These are phyloP conservation scores for Lophochroa leadbeateri DNA, from an alignment of 2,113 vertebrate species.

Conservation along the genomic window DNA sequence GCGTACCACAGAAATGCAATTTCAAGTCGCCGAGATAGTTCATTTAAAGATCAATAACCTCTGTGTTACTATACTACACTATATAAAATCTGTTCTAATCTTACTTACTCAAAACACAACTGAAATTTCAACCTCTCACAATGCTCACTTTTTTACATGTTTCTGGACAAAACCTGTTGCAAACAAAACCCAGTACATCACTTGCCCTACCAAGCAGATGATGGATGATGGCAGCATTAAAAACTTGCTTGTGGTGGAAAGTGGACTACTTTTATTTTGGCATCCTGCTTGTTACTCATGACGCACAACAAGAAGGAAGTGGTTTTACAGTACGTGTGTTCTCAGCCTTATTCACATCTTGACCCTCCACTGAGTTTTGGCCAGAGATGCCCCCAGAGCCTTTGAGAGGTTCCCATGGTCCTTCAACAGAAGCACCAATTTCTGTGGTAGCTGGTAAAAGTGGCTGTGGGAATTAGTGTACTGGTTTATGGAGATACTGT, in stretches of 20 bases:
- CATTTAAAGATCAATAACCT: neutral
- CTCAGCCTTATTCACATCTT: neutral
- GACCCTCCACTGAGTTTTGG: neutral
- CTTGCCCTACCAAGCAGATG: neutral
- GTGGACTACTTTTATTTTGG: slow-evolving; percentile 2
- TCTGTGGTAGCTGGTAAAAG: neutral
- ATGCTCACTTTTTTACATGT: neutral
- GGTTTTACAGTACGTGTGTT: slow-evolving; percentile 27
- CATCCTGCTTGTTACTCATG: neutral
- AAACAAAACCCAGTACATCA: neutral
- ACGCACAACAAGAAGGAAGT: neutral
- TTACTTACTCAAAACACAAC: neutral
- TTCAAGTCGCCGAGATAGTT: neutral
- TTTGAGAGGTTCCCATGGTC: neutral
- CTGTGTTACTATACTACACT: neutral
- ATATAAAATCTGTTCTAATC: neutral
- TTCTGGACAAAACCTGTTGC: neutral
- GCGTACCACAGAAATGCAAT: neutral
- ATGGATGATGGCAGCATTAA: neutral
- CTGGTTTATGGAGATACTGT: slow-evolving; percentile 2
- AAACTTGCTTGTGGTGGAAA: neutral
- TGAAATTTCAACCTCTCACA: neutral
- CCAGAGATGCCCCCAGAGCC: neutral
- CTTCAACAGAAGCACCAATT: neutral
- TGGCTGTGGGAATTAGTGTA: neutral